These are phyloP conservation scores for Syrphus vitripennis DNA, from an alignment of 2,888 invertebrate genomes.

Conservation along the genomic window DNA sequence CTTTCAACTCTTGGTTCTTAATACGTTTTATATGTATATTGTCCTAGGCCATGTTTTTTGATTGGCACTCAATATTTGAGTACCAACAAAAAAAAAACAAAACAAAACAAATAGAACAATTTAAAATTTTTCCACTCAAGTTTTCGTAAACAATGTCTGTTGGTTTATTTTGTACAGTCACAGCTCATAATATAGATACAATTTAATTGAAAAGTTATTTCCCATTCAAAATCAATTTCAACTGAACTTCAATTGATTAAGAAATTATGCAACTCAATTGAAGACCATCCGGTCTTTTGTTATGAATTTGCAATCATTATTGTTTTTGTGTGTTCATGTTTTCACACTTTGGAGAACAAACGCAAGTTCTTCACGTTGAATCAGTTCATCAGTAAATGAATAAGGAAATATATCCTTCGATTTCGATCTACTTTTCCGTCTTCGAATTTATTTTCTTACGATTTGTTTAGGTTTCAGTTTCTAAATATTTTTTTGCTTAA, in stretches of 20 bases:
- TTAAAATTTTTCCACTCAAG: constrained; percentile 18
- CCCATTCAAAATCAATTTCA: constrained; percentile 32
- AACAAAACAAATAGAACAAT: not conserved
- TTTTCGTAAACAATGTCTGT: not conserved
- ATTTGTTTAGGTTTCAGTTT: constrained; percentile 11
- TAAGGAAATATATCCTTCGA: constrained; percentile 31
- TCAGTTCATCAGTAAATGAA: not conserved
- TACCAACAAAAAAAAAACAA: not conserved
- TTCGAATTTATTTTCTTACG: not conserved
- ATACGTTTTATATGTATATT: not conserved
- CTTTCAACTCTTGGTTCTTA: not conserved
- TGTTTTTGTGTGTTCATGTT: not conserved
- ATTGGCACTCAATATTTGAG: constrained; percentile 1
- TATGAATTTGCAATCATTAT: not conserved
- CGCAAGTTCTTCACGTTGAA: not conserved
- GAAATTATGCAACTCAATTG: constrained; percentile 28
- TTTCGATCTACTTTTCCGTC: too few relatives aligned
- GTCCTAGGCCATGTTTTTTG: constrained; percentile 25
- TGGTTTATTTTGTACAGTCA: not conserved
- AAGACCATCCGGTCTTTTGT: constrained; percentile 33
- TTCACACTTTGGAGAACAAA: not conserved
- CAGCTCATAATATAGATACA: constrained; percentile 22
- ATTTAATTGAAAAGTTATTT: constrained; percentile 15
- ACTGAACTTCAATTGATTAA: constrained; percentile 39
- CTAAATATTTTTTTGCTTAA: not conserved